Evolutionary conservation across 2,797 vertebrate species (phyloP).

Genomic region (Rhinophrynus dorsalis): DNA sequence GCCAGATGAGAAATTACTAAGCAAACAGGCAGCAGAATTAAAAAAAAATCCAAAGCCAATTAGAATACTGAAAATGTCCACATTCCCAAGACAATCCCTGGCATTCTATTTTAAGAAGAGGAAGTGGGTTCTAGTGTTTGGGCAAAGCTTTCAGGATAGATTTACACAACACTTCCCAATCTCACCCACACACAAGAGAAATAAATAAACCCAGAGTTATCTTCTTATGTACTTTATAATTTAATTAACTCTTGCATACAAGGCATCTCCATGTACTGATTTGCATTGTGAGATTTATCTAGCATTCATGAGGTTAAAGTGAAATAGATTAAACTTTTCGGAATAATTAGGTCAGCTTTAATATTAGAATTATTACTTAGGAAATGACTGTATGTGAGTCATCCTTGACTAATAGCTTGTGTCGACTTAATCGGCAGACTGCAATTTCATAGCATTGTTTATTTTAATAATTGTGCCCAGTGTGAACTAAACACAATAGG

Average conservation of each 20-base stretch:
- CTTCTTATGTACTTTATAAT: too few species aligned
- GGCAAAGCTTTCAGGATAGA: slow-evolving; percentile 24
- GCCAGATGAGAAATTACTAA: slow-evolving; percentile 67
- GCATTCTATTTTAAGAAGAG: slow-evolving; percentile 62
- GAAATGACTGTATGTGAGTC: slow-evolving; percentile 21
- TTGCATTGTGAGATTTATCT: too few species aligned
- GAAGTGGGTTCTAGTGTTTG: slow-evolving; percentile 55
- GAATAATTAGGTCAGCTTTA: slow-evolving; percentile 32
- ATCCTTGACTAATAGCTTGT: slow-evolving; percentile 12
- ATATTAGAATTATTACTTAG: slow-evolving; percentile 31
- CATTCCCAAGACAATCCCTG: slow-evolving; percentile 59
- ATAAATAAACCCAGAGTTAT: not conserved
- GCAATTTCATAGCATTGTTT: slow-evolving; percentile 4
- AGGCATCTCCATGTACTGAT: too few species aligned
- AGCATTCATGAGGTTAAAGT: too few species aligned
- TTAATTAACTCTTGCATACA: too few species aligned
- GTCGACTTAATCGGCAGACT: slow-evolving; percentile 9
- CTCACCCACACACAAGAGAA: slow-evolving; percentile 21
- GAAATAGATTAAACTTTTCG: slow-evolving; percentile 14
- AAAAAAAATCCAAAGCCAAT: slow-evolving; percentile 58
- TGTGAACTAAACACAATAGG: not conserved
- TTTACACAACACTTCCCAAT: slow-evolving; percentile 5
- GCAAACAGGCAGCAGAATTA: slow-evolving; percentile 63
- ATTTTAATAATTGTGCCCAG: not conserved
- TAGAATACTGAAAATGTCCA: slow-evolving; percentile 55